phyloP scores from a whole-genome alignment of 1,140 invertebrate genomes.

The Doryteuthis pealeii region DNA sequence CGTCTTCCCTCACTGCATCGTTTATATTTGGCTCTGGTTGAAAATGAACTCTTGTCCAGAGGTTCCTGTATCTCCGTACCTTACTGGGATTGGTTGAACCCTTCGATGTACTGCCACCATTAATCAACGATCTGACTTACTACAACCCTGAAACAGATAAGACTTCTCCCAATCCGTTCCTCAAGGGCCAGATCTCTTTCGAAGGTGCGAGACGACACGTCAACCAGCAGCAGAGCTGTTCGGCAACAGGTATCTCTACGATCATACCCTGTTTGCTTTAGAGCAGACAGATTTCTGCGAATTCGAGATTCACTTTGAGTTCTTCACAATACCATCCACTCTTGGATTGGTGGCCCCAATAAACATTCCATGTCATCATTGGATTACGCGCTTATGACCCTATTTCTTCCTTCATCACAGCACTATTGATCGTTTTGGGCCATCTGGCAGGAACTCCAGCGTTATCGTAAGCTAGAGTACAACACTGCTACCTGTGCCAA shows the following conservation, averaged over 20 bases:
- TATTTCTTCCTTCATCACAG: conserved; percentile 26
- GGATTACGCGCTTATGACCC: conserved; percentile 27
- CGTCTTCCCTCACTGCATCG: conserved; percentile 32
- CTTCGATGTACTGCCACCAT: conserved; percentile 19
- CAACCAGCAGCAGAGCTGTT: conserved; percentile 29
- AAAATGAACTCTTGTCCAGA: conserved; percentile 22
- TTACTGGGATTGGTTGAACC: conserved; percentile 34
- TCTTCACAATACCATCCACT: conserved; percentile 31
- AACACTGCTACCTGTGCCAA: conserved; percentile 15
- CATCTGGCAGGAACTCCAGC: conserved; percentile 27
- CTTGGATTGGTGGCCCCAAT: conserved; percentile 23
- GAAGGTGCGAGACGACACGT: conserved; percentile 20
- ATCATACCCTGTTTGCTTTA: conserved; percentile 25
- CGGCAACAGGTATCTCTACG: conserved; percentile 20
- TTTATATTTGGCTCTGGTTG: conserved; percentile 31
- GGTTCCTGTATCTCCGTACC: conserved; percentile 29
- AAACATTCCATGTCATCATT: conserved; percentile 22
- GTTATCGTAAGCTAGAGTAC: conserved; percentile 11
- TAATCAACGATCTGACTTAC: conserved; percentile 22
- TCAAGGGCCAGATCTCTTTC: conserved; percentile 19
- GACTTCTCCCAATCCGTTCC: conserved; percentile 32
- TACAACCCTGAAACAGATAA: conserved; percentile 23
- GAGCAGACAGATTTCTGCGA: conserved; percentile 29
- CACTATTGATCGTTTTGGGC: conserved; percentile 26
- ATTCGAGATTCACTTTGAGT: conserved; percentile 30